Conservation (phyloP, 1,140 invertebrate genomes). For the Zaprionus capensis region DNA sequence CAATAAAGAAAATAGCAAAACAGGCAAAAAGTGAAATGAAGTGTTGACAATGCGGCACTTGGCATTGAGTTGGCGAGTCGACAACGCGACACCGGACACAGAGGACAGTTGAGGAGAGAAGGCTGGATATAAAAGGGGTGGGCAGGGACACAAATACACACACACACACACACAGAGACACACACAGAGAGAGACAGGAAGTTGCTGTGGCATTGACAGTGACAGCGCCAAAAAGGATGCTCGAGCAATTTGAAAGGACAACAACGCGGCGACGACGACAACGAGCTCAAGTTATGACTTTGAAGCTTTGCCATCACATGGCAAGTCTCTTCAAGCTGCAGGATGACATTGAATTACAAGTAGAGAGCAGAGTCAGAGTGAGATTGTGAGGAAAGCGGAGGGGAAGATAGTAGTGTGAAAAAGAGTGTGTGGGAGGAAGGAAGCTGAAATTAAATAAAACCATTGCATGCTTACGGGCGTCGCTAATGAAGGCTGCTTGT, state of each 20-base stretch:
- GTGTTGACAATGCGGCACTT: conserved; percentile 71
- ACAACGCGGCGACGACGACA: conserved; percentile 8
- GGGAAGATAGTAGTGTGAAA: background rate
- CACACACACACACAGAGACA: conserved; percentile 7
- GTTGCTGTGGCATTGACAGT: conserved; percentile 36
- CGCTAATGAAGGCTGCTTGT: conserved; percentile 60
- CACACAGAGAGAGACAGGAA: conserved; percentile 11
- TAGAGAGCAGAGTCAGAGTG: background rate
- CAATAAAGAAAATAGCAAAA: conserved; percentile 17
- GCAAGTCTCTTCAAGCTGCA: conserved; percentile 19
- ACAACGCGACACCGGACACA: conserved; percentile 28
- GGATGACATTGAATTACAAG: conserved; percentile 40
- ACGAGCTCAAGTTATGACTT: conserved; percentile 64
- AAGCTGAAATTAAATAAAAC: conserved; percentile 14
- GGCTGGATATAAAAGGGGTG: background rate
- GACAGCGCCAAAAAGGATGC: conserved; percentile 22
- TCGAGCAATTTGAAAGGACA: conserved; percentile 15
- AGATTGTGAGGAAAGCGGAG: background rate
- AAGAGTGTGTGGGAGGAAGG: background rate
- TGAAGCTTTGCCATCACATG: conserved; percentile 57
- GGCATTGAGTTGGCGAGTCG: conserved; percentile 54
- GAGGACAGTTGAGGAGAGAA: background rate
- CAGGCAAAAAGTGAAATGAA: conserved; percentile 44
- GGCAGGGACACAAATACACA: background rate
- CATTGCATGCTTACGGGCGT: conserved; percentile 36